Conservation (phyloP, 1,140 invertebrate species). For the Zophobas atratus region DNA sequence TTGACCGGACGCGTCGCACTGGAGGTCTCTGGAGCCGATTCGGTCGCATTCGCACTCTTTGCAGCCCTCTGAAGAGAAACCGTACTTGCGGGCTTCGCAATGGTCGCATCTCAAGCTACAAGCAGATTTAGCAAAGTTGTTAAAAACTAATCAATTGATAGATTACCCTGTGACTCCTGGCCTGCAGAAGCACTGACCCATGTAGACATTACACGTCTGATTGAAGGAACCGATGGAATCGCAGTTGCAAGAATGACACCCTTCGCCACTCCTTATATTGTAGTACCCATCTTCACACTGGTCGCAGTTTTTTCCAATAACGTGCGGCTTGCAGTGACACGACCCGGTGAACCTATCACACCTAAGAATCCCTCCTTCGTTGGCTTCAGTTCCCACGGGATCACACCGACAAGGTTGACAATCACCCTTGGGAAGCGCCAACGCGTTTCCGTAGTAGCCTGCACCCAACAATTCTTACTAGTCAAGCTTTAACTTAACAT, state of each 20-base stretch:
- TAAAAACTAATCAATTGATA: too few species aligned
- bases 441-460: conserved; percentile 90
- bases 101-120: conserved; percentile 82
- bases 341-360: conserved; percentile 88
- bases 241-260: conserved; percentile 90
- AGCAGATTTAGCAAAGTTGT: not conserved
- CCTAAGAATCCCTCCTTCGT: conserved; percentile 77
- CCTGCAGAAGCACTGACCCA: conserved; percentile 91
- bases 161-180: conserved; percentile 87
- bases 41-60: conserved; percentile 90
- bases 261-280: conserved; percentile 86
- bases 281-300: conserved; percentile 89
- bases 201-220: conserved; percentile 83
- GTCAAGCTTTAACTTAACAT: not conserved
- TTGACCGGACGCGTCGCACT: conserved; percentile 88
- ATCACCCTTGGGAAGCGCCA: conserved; percentile 90
- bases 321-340: conserved; percentile 90
- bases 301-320: conserved; percentile 91
- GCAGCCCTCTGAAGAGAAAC: conserved; percentile 90
- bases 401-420: conserved; percentile 92
- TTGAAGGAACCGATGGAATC: conserved; percentile 89
- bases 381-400: conserved; percentile 82
- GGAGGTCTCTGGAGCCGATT: conserved; percentile 87
- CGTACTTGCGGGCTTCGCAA: conserved; percentile 89
- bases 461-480: conserved; percentile 40